Evolutionary conservation across 37 sponge, comb jelly and placozoan genomes (phyloP).

Genomic region (Haliclona indistincta): DNA sequence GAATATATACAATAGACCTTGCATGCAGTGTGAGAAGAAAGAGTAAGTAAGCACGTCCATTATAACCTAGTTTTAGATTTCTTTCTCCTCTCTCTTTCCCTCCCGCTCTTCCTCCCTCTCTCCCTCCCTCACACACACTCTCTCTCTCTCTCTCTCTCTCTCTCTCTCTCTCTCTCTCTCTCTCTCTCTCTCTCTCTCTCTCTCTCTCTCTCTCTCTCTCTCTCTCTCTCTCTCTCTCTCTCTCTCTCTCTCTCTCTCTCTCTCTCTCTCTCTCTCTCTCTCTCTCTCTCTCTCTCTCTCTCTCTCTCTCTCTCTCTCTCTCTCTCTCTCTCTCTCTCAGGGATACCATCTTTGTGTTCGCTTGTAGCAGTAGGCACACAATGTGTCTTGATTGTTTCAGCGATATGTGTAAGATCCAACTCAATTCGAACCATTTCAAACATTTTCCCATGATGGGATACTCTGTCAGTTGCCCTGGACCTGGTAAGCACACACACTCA

Average conservation of each 20-base stretch:
- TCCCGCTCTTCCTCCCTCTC: neutral
- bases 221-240: too few species aligned
- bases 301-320: neutral
- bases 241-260: neutral
- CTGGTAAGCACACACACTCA: slow-evolving; percentile 6
- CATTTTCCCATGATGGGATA: slow-evolving; percentile 42
- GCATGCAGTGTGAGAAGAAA: slow-evolving; percentile 46
- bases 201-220: too few species aligned
- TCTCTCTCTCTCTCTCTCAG: slow-evolving; percentile 5
- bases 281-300: neutral
- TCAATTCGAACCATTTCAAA: slow-evolving; percentile 33
- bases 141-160: too few species aligned
- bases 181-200: neutral
- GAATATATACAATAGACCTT: slow-evolving; percentile 33
- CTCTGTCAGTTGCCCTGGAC: slow-evolving; percentile 62
- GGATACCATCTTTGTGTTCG: slow-evolving; percentile 24
- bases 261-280: neutral
- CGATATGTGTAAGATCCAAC: slow-evolving; percentile 22
- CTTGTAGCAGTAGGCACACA: slow-evolving; percentile 33
- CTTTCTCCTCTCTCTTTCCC: neutral
- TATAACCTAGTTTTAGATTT: neutral
- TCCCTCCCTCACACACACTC: neutral
- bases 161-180: neutral
- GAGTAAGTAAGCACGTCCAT: slow-evolving; percentile 9
- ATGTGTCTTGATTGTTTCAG: slow-evolving; percentile 52